These are phyloP conservation scores for Tineola bisselliella DNA, from an alignment of 2,888 invertebrate species.

Conservation along the genomic window DNA sequence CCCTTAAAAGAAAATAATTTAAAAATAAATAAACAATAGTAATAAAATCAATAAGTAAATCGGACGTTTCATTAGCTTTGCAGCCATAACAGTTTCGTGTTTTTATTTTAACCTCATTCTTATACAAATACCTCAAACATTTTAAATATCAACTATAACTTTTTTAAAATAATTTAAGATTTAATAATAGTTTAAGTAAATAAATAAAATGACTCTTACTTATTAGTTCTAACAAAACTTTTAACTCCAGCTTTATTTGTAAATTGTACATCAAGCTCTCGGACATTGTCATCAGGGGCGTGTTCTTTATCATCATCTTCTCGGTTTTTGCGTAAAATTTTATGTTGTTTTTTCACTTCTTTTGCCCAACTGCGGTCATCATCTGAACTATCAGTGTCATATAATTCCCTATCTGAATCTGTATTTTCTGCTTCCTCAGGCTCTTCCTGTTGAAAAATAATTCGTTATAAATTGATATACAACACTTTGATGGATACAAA, in stretches of 20 bases:
- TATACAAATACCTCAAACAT: no score
- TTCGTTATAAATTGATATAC: neutral
- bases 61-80: no score
- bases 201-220: slow-evolving; percentile 33
- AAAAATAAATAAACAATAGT: no score
- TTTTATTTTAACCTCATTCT: no score
- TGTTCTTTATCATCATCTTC: slow-evolving; percentile 29
- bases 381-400: slow-evolving; percentile 72
- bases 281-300: slow-evolving; percentile 25
- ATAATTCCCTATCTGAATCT: slow-evolving; percentile 64
- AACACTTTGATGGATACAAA: no score
- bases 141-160: no score
- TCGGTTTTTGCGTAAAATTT: slow-evolving; percentile 63
- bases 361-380: slow-evolving; percentile 83
- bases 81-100: no score
- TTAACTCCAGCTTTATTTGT: slow-evolving; percentile 58
- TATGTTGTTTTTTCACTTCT: slow-evolving; percentile 82
- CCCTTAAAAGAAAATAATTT: slow-evolving; percentile 46
- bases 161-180: no score
- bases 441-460: neutral
- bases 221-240: slow-evolving; percentile 53
- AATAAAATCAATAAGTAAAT: no score
- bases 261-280: slow-evolving; percentile 58
- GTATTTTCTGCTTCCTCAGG: slow-evolving; percentile 34
- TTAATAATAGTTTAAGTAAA: no score